phyloP scores from a whole-genome alignment of 2,797 vertebrate species.

The Mus spretus region DNA sequence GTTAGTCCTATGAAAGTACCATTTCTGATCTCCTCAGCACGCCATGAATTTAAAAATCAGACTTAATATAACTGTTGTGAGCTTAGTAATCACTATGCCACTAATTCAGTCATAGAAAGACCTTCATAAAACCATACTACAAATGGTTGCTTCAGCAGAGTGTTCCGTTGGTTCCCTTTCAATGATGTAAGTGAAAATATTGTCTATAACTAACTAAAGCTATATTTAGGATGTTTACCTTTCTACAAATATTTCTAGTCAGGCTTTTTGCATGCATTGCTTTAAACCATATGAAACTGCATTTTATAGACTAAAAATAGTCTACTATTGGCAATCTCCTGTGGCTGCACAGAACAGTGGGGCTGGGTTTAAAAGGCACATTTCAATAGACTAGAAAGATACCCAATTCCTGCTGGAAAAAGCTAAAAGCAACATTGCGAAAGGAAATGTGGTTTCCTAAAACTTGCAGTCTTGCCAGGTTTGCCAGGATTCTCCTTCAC shows the following conservation, averaged over 20 bases:
- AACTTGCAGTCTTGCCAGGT: slow-evolving; percentile 54
- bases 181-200: slow-evolving; percentile 23
- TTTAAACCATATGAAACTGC: slow-evolving; percentile 54
- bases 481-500: slow-evolving; percentile 41
- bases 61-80: not conserved
- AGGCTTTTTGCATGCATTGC: slow-evolving; percentile 24
- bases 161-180: not conserved
- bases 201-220: not conserved
- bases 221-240: slow-evolving; percentile 28
- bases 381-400: slow-evolving; percentile 65
- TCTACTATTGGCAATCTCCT: slow-evolving; percentile 52
- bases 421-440: slow-evolving; percentile 68
- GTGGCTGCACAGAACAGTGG: slow-evolving; percentile 25
- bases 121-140: slow-evolving; percentile 3
- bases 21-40: not conserved
- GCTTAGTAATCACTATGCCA: not conserved
- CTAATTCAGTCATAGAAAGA: not conserved
- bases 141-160: slow-evolving; percentile 35
- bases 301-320: slow-evolving; percentile 66
- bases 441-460: slow-evolving; percentile 69
- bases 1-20: not conserved
- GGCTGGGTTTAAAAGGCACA: slow-evolving; percentile 36
- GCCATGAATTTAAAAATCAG: not conserved
- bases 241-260: slow-evolving; percentile 40
- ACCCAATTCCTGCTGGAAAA: slow-evolving; percentile 63